Conservation (phyloP, 2,797 vertebrate genomes). For the Hypotaenidia okinawae region DNA sequence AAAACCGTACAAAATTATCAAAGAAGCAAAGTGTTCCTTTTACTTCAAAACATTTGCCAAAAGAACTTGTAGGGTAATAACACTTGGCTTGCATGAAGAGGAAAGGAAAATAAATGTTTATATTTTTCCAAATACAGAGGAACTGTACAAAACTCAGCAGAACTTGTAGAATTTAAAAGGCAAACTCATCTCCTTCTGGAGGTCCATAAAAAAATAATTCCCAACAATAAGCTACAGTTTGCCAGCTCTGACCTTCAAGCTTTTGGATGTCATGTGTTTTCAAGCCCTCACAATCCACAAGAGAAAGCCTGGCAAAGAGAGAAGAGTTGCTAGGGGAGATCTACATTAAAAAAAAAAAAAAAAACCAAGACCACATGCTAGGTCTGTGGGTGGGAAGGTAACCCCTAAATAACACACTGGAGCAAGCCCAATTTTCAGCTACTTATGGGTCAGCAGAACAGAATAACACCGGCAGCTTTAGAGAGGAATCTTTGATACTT, state of each 20-base stretch:
- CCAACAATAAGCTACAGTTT: neutral
- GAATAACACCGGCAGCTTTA: neutral
- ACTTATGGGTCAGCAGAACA: constrained; percentile 15
- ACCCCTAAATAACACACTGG: neutral
- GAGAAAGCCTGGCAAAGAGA: neutral
- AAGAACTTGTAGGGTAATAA: neutral
- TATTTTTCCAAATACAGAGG: neutral
- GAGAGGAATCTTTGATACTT: neutral
- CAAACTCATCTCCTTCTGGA: neutral
- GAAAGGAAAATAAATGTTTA: neutral
- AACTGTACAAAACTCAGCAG: neutral
- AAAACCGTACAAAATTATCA: neutral
- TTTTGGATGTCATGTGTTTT: neutral
- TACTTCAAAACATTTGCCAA: neutral
- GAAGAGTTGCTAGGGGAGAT: neutral
- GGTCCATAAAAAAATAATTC: neutral
- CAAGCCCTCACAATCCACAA: neutral
- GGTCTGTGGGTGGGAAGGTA: neutral
- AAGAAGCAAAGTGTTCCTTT: neutral
- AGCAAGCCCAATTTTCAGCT: constrained; percentile 9
- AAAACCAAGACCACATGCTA: neutral
- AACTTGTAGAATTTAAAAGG: neutral
- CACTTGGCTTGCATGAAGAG: accelerated
- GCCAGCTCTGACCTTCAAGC: neutral
- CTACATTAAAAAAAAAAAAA: neutral